Evolutionary conservation across 2,888 invertebrate genomes (phyloP).

Genomic region (Archaeoteleia sp.): DNA sequence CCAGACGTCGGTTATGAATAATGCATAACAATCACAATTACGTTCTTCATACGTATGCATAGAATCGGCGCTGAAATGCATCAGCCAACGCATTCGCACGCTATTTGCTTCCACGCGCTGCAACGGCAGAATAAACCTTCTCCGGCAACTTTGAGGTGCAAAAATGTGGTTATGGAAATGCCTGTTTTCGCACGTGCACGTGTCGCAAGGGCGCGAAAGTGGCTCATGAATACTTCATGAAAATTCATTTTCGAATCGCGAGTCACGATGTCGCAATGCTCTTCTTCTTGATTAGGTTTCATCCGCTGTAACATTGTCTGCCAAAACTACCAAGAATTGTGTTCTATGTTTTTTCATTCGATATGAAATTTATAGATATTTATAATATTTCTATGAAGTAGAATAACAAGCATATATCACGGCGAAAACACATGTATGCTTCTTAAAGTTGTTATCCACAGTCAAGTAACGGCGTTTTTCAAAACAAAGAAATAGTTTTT

Average conservation of each 20-base stretch:
- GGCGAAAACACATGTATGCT: no score
- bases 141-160: slow-evolving; percentile 29
- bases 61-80: slow-evolving; percentile 55
- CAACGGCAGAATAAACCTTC: neutral
- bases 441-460: no score
- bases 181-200: slow-evolving; percentile 23
- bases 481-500: no score
- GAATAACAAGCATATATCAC: no score
- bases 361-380: no score
- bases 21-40: slow-evolving; percentile 66
- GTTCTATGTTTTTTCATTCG: no score
- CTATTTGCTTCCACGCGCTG: slow-evolving; percentile 20
- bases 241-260: slow-evolving; percentile 22
- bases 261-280: slow-evolving; percentile 7
- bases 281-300: slow-evolving; percentile 12
- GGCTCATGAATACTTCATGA: slow-evolving; percentile 44
- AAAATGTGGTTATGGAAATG: slow-evolving; percentile 42
- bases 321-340: no score
- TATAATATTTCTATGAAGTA: no score
- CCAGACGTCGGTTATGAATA: slow-evolving; percentile 64
- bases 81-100: slow-evolving; percentile 26
- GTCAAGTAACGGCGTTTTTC: no score
- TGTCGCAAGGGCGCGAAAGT: slow-evolving; percentile 26
- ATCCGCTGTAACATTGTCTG: slow-evolving; percentile 4
- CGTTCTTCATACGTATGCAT: slow-evolving; percentile 60